Evolutionary conservation across 2,797 vertebrate species (phyloP), one percentile per base, ranked within the genome.

Genomic region (Anolis apletophallus): DNA sequence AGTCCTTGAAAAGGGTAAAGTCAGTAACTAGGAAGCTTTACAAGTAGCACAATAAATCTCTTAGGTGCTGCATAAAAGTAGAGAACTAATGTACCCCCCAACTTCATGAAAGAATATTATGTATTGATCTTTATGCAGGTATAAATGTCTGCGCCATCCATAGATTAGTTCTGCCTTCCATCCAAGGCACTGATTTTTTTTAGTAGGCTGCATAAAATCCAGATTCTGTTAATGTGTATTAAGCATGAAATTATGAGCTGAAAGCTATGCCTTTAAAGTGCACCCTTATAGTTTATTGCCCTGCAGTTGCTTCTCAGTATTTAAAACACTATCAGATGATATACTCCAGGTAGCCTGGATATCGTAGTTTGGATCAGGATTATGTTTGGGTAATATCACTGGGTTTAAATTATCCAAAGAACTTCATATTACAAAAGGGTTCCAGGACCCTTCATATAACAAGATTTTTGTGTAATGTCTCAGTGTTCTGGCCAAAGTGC

Each of bases 1-100:
- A 68, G 87, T 84, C 89, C 90, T 93, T 91, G 84, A 36, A 90
- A 91, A 87, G 71, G 83, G 64, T 88, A 87, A 88, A 87, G 83
- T 61, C 40, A 61, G 8, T 91, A 90, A 89, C 76, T 79, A 83
- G 77, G 77, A 87, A 87, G 69, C 78, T 87, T 91, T 86, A 74
- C 74, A 77, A 0, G 0, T 80, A 57, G 14, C 67, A 80, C n/a
- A 71, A 21, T 92, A 87, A 88, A 91, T 91, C 86, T 89, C 81
- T 77, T 29, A 88, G 83, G 59, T 81, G 68, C 89, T 87, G 72
- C 57, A 69, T 68, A 89, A 89, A 88, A 29, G 16, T 68, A 80
- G 59, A 91, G 34, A 84, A 88, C 74, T 86, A 86, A 85, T 90
- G 64, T 81, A 87, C 67, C 67, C 50, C 61, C 46, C 81, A 85